Evolutionary conservation across 2,888 invertebrate genomes (phyloP).

Genomic region (Petrophora chlorosata): DNA sequence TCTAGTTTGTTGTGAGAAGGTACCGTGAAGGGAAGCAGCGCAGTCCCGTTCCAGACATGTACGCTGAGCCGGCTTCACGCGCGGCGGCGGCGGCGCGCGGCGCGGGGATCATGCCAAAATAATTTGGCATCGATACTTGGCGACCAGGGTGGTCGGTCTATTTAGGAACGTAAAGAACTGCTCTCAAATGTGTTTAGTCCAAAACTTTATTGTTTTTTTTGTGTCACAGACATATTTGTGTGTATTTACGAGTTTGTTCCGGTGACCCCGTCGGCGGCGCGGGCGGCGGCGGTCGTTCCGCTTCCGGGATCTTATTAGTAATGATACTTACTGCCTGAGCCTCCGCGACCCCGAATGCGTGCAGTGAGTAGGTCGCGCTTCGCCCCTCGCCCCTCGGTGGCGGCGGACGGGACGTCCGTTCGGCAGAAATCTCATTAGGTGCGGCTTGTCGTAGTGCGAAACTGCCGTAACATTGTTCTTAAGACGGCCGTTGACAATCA

Average conservation of each 20-base stretch:
- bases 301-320: too few species aligned
- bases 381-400: not conserved
- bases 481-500: slow-evolving; percentile 22
- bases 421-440: slow-evolving; percentile 1
- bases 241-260: too few species aligned
- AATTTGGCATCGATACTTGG: slow-evolving; percentile 19
- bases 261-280: too few species aligned
- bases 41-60: not conserved
- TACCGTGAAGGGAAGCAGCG: not conserved
- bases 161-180: not conserved
- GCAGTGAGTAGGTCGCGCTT: too few species aligned
- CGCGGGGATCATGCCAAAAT: slow-evolving; percentile 11
- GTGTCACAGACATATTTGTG: not conserved
- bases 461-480: slow-evolving; percentile 7
- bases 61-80: not conserved
- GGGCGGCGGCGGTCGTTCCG: too few species aligned
- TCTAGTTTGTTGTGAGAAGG: not conserved
- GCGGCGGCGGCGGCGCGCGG: not conserved
- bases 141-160: slow-evolving; percentile 2
- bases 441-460: slow-evolving; percentile 3
- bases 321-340: too few species aligned
- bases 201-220: not conserved
- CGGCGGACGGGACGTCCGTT: not conserved
- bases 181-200: not conserved
- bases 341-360: too few species aligned